Conservation (phyloP, 2,888 invertebrate genomes). For the Oxyscelio sp. region DNA sequence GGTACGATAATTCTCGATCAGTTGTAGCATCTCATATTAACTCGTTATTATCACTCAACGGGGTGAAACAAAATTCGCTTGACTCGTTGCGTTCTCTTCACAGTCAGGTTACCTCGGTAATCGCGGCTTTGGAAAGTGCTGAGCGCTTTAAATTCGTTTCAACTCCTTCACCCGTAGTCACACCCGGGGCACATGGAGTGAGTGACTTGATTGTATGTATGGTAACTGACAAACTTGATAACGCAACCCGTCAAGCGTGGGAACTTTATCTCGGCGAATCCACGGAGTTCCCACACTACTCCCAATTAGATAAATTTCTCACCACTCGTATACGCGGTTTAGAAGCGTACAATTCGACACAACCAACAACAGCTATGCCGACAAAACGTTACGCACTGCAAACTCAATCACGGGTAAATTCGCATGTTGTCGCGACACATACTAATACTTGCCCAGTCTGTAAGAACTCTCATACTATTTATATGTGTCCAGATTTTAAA, state of each 20-base stretch:
- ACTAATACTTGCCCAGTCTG: constrained; percentile 24
- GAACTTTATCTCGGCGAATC: constrained; percentile 18
- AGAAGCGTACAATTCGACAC: too few relatives aligned
- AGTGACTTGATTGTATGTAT: constrained; percentile 20
- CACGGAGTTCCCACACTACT: constrained; percentile 13
- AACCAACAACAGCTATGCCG: too few relatives aligned
- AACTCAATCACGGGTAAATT: too few relatives aligned
- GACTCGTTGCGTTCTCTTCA: neutral
- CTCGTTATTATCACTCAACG: neutral
- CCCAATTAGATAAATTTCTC: constrained; percentile 13
- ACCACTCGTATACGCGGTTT: constrained; percentile 11
- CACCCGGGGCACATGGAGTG: neutral
- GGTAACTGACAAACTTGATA: constrained; percentile 9
- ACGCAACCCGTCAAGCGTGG: constrained; percentile 28
- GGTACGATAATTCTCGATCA: neutral
- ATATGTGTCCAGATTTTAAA: constrained; percentile 7
- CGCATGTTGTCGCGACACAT: neutral
- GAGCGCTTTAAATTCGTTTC: neutral
- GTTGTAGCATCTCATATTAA: neutral
- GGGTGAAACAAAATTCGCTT: neutral
- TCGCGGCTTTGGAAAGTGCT: neutral
- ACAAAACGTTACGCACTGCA: too few relatives aligned
- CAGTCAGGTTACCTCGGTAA: neutral
- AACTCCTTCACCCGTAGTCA: too few relatives aligned
- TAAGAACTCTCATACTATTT: constrained; percentile 10